Base-by-base conservation (phyloP, 2,888 invertebrate genomes). In the Enchytraeus crypticus region DNA sequence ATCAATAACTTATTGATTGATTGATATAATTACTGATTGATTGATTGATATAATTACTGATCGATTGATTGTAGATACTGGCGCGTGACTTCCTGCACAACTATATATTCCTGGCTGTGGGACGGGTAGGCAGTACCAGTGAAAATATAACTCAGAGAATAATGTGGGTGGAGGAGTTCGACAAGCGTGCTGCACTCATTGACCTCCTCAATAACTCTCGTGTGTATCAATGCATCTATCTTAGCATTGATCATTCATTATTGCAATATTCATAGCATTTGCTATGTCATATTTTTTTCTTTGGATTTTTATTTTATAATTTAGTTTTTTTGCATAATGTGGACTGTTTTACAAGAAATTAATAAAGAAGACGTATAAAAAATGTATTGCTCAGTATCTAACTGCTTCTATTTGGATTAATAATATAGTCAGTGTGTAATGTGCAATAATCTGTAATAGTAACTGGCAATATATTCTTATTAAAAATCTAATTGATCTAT, bases 101-200 rank as follows among this genome's bases (percentile, higher is more conserved):
- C 81, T 99, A 99, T 80, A 95, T 99, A 73, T 99, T 98, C 83
- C 85, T 99, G 82, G 96, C 98, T 53, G 97, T 99, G 60, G 98
- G 98, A 53, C 88, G 98, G 70, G 98, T 99, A 57, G 98, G 98
- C 46, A 96, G 95, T 69, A 98, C 98, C 5, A 97, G 96, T 27
- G 97, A 98, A 82, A 98, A 98, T 82, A 99, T 99, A 73, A 96
- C 96, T 45, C 98, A 99, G 82, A 95, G 96, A 81, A 33, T 89
- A 72, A 88, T 97, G 61, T 98, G 97, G 97, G 97, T 98, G 21
- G 93, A 95, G 74, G 98, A 99, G 79, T 86, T 87, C 73, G 95
- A 99, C 76, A 99, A 99, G 80, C 86, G 96, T 69, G 92, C 92
- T 54, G 92, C 95, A 83, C 83, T 99, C 64, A 84, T 98, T 75